Evolutionary conservation across 2,113 vertebrate species (phyloP), one percentile per base, ranked within the genome.

Genomic region (Alethe diademata): DNA sequence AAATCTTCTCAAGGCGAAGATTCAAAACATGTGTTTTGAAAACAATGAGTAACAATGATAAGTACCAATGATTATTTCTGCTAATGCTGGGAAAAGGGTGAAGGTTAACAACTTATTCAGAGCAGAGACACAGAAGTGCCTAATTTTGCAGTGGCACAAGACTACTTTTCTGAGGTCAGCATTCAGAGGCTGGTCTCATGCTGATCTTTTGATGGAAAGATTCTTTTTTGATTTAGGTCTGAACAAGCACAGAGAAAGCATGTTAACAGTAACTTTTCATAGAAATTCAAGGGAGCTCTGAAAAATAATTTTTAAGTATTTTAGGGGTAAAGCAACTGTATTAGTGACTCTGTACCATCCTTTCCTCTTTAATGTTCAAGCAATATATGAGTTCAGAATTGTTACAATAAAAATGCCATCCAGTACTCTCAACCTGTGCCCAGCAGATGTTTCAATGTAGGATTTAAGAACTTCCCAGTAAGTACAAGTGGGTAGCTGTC

Each of bases 31-130:
- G 0, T 57, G 69, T 66, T 90, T 92, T 92, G 64, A 76, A 94
- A 93, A 86, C 67, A 83, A 29, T 70, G 45, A 92, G 42, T 61
- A 93, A 80, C 53, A 70, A 67, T 25, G 20, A 60, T 74, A 95
- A 92, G 74, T 26, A 74, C 47, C 64, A 89, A 71, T 65, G 82
- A 86, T 88, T 85, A 70, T 72, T 89, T 73, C 62, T 94, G 45
- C 42, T 61, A 43, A 57, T 64, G 48, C 13, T 72, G 40, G 50
- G 24, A 35, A 85, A 78, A 91, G n/a, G 43, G 36, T 74, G 76
- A 78, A 43, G 43, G 61, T 92, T 96, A 92, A 93, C 43, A 64
- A n/a, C 22, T 64, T 80, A 51, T 66, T 93, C 66, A 86, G 42
- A 93, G 58, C 13, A 88, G 38, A 91, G 57, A 69, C 36, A 71